Conservation (phyloP, 2,888 invertebrate species). For the Himalopsyche kuldschensis region DNA sequence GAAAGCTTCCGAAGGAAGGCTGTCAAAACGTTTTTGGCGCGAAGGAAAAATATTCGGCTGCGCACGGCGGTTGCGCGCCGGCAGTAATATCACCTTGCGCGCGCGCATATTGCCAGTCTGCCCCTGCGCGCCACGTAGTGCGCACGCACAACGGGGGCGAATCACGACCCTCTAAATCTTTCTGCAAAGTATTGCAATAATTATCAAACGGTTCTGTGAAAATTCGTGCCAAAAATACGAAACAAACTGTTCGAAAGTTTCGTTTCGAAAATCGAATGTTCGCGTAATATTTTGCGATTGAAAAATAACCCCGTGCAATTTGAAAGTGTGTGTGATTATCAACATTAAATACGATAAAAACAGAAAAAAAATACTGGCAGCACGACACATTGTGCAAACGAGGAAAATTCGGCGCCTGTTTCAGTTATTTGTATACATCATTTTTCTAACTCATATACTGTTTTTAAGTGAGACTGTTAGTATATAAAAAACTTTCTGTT, state of each 20-base stretch:
- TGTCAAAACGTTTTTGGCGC: neutral
- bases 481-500: neutral
- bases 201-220: neutral
- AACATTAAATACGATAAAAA: neutral
- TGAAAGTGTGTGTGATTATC: neutral
- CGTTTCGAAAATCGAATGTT: neutral
- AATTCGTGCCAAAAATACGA: neutral
- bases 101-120: constrained; percentile 21
- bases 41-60: neutral
- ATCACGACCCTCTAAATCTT: neutral
- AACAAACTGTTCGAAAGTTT: neutral
- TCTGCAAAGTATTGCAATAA: neutral
- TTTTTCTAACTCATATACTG: neutral
- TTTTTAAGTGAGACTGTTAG: neutral
- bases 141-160: constrained; percentile 26
- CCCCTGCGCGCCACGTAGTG: constrained; percentile 22
- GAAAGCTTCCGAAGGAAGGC: neutral
- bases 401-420: neutral
- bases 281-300: neutral
- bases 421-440: neutral
- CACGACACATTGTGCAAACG: too few species aligned
- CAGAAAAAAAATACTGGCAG: neutral
- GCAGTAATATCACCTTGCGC: neutral
- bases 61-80: neutral
- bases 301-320: neutral